A percentile compares a stretch with the other conserved stretches of the same genome.
phyloP scores from a whole-genome alignment of 2,113 vertebrate species.

The Mastomys coucha region DNA sequence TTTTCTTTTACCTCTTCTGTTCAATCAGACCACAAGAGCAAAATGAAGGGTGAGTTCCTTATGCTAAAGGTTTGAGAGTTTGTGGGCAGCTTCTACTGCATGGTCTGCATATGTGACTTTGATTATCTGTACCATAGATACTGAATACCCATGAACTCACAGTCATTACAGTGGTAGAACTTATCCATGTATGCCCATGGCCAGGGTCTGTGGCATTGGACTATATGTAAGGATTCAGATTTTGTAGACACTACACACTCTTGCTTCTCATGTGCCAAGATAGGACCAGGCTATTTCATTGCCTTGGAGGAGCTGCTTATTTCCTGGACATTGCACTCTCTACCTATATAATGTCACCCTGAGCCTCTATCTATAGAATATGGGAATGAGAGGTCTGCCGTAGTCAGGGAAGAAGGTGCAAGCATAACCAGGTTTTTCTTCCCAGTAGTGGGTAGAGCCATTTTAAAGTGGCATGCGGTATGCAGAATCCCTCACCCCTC shows the following conservation, averaged over 20 bases:
- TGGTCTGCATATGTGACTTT: background rate
- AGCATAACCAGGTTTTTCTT: background rate
- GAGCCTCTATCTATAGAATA: background rate
- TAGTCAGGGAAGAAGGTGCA: background rate
- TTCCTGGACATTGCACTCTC: background rate
- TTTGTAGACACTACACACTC: background rate
- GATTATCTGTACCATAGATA: background rate
- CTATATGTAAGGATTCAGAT: background rate
- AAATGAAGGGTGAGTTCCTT: too few relatives aligned
- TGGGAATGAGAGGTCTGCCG: background rate
- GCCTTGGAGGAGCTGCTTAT: background rate
- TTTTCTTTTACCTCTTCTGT: background rate
- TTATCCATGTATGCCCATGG: background rate
- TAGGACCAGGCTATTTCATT: accelerated
- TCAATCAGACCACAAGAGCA: background rate
- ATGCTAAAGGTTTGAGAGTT: background rate
- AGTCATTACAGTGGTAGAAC: background rate
- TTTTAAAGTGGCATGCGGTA: background rate
- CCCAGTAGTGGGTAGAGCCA: background rate
- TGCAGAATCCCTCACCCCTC: background rate
- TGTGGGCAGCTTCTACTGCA: background rate
- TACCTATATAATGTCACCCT: background rate
- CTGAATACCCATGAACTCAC: background rate
- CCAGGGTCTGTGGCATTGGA: background rate
- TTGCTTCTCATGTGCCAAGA: background rate